phyloP scores from a whole-genome alignment of 2,113 vertebrate genomes.

The Panthera tigris region DNA sequence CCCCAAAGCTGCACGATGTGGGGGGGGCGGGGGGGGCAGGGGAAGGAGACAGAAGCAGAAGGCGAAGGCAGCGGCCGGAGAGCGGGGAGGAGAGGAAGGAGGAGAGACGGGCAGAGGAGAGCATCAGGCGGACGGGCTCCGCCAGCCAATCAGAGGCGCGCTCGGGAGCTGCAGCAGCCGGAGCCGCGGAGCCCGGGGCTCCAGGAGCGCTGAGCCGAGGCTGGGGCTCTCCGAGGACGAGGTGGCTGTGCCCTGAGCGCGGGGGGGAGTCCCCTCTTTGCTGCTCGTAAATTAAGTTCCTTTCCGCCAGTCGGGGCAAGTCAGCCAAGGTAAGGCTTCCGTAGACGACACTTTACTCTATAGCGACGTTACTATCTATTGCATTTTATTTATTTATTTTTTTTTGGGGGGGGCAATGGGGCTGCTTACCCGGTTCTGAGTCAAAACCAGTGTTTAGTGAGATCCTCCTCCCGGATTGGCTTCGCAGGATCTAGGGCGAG shows the following conservation, averaged over 20 bases:
- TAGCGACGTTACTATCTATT: slow-evolving; percentile 37
- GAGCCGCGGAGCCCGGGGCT: slow-evolving; percentile 76
- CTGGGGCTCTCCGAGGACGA: slow-evolving; percentile 81
- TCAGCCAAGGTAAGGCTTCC: slow-evolving; percentile 87
- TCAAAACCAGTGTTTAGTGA: slow-evolving; percentile 14
- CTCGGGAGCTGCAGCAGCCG: slow-evolving; percentile 84
- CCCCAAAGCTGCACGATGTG: slow-evolving; percentile 19
- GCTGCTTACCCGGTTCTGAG: slow-evolving; percentile 54
- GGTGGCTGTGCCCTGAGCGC: slow-evolving; percentile 79
- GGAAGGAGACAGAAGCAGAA: background rate
- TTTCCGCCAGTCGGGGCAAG: slow-evolving; percentile 86
- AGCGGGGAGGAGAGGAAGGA: slow-evolving; percentile 49
- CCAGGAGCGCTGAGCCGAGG: slow-evolving; percentile 73
- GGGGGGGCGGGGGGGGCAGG: background rate
- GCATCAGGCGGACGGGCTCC: slow-evolving; percentile 70
- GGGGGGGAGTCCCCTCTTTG: slow-evolving; percentile 76
- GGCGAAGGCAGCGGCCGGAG: background rate
- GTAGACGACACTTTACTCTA: slow-evolving; percentile 74
- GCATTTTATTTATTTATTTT: background rate
- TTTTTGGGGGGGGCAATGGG: background rate
- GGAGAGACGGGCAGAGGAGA: slow-evolving; percentile 52
- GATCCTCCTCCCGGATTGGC: slow-evolving; percentile 1
- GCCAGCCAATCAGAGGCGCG: slow-evolving; percentile 84
- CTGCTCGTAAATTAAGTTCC: slow-evolving; percentile 82
- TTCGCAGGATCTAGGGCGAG: slow-evolving; percentile 22